phyloP scores from a whole-genome alignment of 2,797 vertebrate genomes.

The Sebastes taczanowskii region DNA sequence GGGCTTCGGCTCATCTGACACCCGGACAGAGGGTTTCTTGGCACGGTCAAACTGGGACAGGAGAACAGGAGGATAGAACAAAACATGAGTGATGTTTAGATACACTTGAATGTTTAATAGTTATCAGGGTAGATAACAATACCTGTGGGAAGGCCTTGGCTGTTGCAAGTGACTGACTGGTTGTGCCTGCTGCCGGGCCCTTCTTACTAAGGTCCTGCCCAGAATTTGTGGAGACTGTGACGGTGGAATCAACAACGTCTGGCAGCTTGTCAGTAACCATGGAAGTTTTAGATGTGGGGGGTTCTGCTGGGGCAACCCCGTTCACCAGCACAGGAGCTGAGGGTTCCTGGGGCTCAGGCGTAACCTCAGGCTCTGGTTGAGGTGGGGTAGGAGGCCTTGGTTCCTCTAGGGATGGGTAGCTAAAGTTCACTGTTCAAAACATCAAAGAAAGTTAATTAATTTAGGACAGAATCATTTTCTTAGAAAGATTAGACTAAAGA shows the following conservation, averaged over 20 bases:
- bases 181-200: slow-evolving; percentile 7
- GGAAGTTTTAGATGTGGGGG: slow-evolving; percentile 59
- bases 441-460: slow-evolving; percentile 5
- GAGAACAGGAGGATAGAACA: neutral
- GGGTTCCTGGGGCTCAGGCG: slow-evolving; percentile 62
- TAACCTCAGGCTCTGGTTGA: slow-evolving; percentile 69
- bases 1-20: slow-evolving; percentile 74
- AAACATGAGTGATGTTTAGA: neutral
- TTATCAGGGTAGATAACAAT: slow-evolving; percentile 54
- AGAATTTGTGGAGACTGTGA: slow-evolving; percentile 66
- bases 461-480: neutral
- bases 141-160: slow-evolving; percentile 90
- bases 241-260: slow-evolving; percentile 57
- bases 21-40: slow-evolving; percentile 88
- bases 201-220: slow-evolving; percentile 47
- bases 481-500: neutral
- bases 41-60: slow-evolving; percentile 90
- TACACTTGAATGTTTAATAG: neutral
- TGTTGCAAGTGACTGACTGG: slow-evolving; percentile 71
- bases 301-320: slow-evolving; percentile 75
- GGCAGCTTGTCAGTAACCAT: slow-evolving; percentile 61
- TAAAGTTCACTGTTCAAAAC: slow-evolving; percentile 90
- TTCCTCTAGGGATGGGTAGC: slow-evolving; percentile 94
- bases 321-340: slow-evolving; percentile 68
- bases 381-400: slow-evolving; percentile 81